phyloP scores from a whole-genome alignment of 2,888 invertebrate species.

The Drosophila prolongata region DNA sequence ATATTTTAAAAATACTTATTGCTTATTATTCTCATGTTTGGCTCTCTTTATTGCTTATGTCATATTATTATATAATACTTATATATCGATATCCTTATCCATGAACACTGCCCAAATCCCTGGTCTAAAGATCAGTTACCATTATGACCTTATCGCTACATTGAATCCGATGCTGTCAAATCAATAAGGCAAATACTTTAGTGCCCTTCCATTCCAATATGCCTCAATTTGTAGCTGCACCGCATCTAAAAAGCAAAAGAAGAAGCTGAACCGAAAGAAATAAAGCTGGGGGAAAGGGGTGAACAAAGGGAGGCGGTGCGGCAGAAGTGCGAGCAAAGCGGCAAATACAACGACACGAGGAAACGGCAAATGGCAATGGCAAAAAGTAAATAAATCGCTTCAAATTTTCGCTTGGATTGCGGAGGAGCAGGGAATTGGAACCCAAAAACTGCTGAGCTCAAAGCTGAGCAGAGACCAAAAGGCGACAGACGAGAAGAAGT shows the following conservation, averaged over 20 bases:
- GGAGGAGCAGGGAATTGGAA: conserved; percentile 27
- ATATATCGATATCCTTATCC: conserved; percentile 12
- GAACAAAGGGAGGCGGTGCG: conserved; percentile 3
- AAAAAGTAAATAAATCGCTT: conserved; percentile 76
- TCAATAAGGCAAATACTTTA: conserved; percentile 47
- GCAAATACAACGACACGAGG: conserved; percentile 47
- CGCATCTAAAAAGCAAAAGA: conserved; percentile 47
- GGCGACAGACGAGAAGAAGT: conserved; percentile 14
- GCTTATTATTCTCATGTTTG: too few species aligned
- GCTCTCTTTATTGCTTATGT: too few species aligned
- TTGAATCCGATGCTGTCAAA: conserved; percentile 47
- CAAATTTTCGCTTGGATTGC: conserved; percentile 77
- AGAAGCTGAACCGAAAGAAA: conserved; percentile 21
- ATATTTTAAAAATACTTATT: neutral
- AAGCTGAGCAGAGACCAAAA: conserved; percentile 34
- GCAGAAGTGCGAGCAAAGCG: conserved; percentile 22
- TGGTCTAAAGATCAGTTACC: conserved; percentile 32
- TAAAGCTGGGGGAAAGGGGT: conserved; percentile 3
- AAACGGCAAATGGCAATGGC: conserved; percentile 56
- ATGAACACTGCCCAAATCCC: conserved; percentile 30
- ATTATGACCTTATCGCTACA: conserved; percentile 44
- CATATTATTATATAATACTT: neutral
- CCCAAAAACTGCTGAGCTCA: conserved; percentile 73
- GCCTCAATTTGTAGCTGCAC: conserved; percentile 67
- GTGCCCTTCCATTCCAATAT: conserved; percentile 60